Evolutionary conservation across 2,888 invertebrate species (phyloP), one percentile per base, ranked within the genome.

Genomic region (Tachina lurida): DNA sequence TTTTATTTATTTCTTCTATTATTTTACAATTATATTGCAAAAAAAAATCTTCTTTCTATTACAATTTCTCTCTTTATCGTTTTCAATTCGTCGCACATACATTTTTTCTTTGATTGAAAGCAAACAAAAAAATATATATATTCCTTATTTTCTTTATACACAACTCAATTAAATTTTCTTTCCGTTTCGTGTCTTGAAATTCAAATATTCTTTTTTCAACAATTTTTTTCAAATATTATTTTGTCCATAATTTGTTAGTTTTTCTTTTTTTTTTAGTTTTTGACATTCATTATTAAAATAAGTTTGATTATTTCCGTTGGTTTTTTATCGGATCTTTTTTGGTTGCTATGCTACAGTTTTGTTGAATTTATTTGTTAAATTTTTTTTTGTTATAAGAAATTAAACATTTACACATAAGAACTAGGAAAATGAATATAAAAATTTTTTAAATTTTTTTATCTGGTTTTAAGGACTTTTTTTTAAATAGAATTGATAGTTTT

Each of bases 241-340:
- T 67, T 52, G 80, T 76, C 19, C 54, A 68, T 75, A 8, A 52
- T 77, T 60, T 52, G 9, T 58, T 31, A 31, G 31, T 31, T 31
- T 31, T 31, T 7, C 7, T 31, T 31, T 31, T 41, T 43, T 74
- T 63, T 17, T 49, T 77, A 71, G 31, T 68, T 65, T 77, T 75
- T 80, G 83, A 83, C 86, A 86, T 83, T 80, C 79, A 83, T 79
- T 86, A 83, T 76, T 86, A 86, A 86, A 86, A 80, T 76, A 83
- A 67, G 67, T 77, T 80, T 70, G 41, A 49, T 73, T 73, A 67
- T 15, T 54, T 39, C 45, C 31, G 15, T 9, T 65, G n/a, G 47
- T 47, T 19, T 65, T 45, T 47, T 65, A 15, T 47, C 47, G 22
- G 47, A 65, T 47, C 65, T 47, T 58, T 31, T 31, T 31, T 60